phyloP scores from a whole-genome alignment of 2,888 invertebrate genomes.

The Rhingia rostrata region DNA sequence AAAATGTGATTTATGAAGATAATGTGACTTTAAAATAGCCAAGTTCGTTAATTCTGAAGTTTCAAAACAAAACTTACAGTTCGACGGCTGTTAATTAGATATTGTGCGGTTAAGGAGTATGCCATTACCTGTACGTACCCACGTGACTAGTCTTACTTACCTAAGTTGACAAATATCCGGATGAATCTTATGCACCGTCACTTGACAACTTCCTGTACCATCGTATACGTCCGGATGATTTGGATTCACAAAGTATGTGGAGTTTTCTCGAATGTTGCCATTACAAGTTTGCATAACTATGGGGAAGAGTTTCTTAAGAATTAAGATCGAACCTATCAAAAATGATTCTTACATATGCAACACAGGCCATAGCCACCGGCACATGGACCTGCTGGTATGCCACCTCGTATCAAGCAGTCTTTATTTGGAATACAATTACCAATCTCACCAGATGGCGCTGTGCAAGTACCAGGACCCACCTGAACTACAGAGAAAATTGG shows the following conservation, averaged over 20 bases:
- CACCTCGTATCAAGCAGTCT: slow-evolving; percentile 89
- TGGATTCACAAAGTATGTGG: slow-evolving; percentile 93
- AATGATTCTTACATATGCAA: slow-evolving; percentile 80
- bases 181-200: slow-evolving; percentile 90
- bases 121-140: no score
- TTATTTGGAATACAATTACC: slow-evolving; percentile 90
- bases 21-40: neutral
- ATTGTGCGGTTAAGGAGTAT: no score
- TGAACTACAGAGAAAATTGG: slow-evolving; percentile 91
- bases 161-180: slow-evolving; percentile 93
- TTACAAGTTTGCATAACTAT: slow-evolving; percentile 92
- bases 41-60: no score
- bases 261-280: slow-evolving; percentile 90
- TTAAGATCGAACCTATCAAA: no score
- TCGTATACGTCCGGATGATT: slow-evolving; percentile 90
- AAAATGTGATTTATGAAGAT: slow-evolving; percentile 19
- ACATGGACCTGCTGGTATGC: slow-evolving; percentile 90
- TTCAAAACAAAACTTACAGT: no score
- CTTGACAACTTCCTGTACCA: slow-evolving; percentile 92
- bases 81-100: no score
- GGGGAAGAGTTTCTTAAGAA: neutral
- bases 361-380: slow-evolving; percentile 85
- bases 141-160: slow-evolving; percentile 80
- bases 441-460: slow-evolving; percentile 89
- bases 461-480: slow-evolving; percentile 90